Evolutionary conservation across 2,113 vertebrate genomes (phyloP).

Genomic region (Cheirogaleus medius): DNA sequence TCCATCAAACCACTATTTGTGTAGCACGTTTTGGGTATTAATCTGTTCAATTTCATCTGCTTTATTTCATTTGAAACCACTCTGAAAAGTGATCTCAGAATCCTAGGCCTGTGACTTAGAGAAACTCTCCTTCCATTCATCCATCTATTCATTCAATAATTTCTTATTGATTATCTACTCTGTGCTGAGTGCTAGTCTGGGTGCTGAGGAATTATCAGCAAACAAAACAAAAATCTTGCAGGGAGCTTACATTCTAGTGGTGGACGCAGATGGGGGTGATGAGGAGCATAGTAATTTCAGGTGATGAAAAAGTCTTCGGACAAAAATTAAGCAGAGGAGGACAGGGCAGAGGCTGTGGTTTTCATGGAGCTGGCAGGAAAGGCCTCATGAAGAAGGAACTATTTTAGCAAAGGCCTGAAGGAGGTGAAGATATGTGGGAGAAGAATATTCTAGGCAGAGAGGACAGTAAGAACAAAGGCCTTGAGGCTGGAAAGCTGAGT

Average conservation of each 20-base stretch:
- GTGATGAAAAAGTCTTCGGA: background rate
- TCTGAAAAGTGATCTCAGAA: background rate
- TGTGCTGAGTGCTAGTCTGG: background rate
- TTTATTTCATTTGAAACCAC: background rate
- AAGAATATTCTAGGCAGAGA: background rate
- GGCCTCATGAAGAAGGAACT: background rate
- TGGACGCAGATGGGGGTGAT: background rate
- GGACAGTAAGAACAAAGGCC: background rate
- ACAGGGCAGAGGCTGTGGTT: background rate
- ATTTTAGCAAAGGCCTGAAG: background rate
- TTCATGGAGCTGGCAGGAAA: background rate
- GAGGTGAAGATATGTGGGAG: background rate
- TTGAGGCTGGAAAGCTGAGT: background rate
- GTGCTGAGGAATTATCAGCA: background rate
- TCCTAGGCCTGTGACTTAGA: background rate
- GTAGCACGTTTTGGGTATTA: background rate
- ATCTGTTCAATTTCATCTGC: background rate
- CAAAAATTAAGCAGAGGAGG: background rate
- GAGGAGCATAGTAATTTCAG: background rate
- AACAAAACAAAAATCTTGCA: background rate
- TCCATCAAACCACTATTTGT: background rate
- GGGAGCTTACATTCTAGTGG: background rate
- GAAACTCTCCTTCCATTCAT: background rate
- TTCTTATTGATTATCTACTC: background rate
- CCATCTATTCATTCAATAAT: background rate